These are phyloP conservation scores for Stegostoma tigrinum DNA, from an alignment of 2,113 vertebrate genomes.

Conservation along the genomic window DNA sequence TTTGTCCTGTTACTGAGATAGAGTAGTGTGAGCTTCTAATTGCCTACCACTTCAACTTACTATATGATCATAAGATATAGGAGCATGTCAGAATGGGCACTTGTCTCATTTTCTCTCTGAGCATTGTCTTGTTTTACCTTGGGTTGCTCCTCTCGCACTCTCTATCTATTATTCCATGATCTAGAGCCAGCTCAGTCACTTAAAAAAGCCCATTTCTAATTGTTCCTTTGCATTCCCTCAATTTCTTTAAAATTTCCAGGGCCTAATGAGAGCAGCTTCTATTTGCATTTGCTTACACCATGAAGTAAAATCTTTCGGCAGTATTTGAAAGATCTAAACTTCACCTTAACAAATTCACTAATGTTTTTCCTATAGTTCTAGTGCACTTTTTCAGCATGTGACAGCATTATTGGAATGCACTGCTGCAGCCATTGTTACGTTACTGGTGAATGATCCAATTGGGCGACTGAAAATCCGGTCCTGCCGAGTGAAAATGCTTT, in stretches of 20 bases:
- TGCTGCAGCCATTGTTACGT: conserved; percentile 65
- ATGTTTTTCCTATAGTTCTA: conserved; percentile 61
- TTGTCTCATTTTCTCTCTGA: not conserved
- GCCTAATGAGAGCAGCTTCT: not conserved
- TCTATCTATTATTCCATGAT: not conserved
- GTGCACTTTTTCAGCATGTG: conserved; percentile 82
- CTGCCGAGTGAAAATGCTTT: conserved; percentile 83
- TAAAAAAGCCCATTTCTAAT: not conserved
- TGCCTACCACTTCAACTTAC: no score
- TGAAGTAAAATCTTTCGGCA: not conserved
- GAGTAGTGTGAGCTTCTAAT: no score
- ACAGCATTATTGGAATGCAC: conserved; percentile 81
- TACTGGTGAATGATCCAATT: conserved; percentile 77
- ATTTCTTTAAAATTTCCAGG: not conserved
- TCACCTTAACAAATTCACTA: not conserved
- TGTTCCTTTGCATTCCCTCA: not conserved
- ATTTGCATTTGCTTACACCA: not conserved
- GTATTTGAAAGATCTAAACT: not conserved
- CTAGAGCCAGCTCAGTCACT: not conserved
- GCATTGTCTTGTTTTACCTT: not conserved
- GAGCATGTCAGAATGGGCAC: no score
- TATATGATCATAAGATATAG: no score
- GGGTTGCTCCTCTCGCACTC: not conserved
- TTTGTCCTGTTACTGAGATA: no score
- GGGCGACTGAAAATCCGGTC: conserved; percentile 74